Evolutionary conservation across 1,140 invertebrate genomes (phyloP), one percentile per base, ranked within the genome.

Genomic region (Harpegnathos saltator): DNA sequence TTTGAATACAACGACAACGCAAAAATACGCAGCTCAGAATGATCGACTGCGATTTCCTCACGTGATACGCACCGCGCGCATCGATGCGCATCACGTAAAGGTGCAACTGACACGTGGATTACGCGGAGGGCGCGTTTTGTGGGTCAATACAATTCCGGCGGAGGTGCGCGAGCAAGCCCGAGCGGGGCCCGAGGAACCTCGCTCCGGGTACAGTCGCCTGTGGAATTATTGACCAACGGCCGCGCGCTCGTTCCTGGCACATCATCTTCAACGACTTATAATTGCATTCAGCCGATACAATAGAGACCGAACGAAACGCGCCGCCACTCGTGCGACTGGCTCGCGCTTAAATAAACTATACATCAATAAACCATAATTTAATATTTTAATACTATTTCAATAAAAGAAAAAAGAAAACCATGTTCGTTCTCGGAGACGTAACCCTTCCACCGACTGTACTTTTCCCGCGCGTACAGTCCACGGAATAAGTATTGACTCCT

Each of bases 61-160:
- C 52, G 52, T 58, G 52, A 19, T 19, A n/a, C n/a, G 62, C 33
- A 17, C 1, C 24, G 50, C 50, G 29, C 7, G 19, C 14, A n/a
- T 19, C n/a, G 54, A 19, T 19, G 54, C 54, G 4, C 7, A n/a
- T 26, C 29, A 22, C n/a, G 54, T 44, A 58, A 59, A 52, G 52
- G 19, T 15, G 63, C 29, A 44, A 24, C 59, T 22, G 24, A 68
- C 29, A 71, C 44, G 65, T 56, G 54, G 33, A 11, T 22, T 26
- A 68, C 1, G 52, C 33, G 15, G 63, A 50, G 38, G 24, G 50
- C 33, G 12, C 22, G 15, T 66, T 86, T 84, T 73, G 12, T 71
- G 78, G 73, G 85, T 89, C 83, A 89, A 87, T 89, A 89, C 3
- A 87, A 89, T 87, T 83, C 78, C 87, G 73, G 68, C 78, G 80